These are phyloP conservation scores for Brenthis hecate DNA, from an alignment of 2,888 invertebrate genomes.

Conservation along the genomic window DNA sequence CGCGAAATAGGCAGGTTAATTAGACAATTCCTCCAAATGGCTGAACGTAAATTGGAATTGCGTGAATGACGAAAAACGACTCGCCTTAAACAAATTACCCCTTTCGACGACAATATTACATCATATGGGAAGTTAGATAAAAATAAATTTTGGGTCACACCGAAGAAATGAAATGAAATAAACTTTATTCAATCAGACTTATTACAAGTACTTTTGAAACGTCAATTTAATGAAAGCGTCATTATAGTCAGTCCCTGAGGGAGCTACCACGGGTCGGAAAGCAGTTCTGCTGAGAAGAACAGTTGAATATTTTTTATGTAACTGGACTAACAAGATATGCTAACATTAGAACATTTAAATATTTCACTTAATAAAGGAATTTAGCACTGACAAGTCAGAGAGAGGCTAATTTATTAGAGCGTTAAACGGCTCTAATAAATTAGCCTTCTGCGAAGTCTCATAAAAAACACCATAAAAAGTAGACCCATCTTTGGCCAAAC, in stretches of 20 bases:
- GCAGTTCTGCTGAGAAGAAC: too few species aligned
- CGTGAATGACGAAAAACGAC: conserved; percentile 54
- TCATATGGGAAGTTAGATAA: too few species aligned
- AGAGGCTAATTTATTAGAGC: conserved; percentile 21
- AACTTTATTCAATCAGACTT: too few species aligned
- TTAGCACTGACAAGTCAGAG: conserved; percentile 22
- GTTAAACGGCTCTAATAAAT: too few species aligned
- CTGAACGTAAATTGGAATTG: conserved; percentile 62
- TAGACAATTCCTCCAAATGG: conserved; percentile 71
- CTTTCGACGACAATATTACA: not conserved
- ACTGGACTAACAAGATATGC: too few species aligned
- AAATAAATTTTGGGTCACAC: too few species aligned
- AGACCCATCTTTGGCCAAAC: conserved; percentile 12
- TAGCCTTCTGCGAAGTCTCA: conserved; percentile 10
- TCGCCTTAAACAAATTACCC: conserved; percentile 55
- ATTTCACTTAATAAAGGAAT: conserved; percentile 13
- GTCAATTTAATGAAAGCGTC: too few species aligned
- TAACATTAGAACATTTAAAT: not conserved
- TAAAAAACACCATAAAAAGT: conserved; percentile 21
- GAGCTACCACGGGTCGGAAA: too few species aligned
- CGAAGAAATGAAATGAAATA: too few species aligned
- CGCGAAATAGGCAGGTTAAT: conserved; percentile 75
- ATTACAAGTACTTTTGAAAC: too few species aligned
- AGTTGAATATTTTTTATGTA: too few species aligned
- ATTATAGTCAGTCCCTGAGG: too few species aligned